Conservation (phyloP, 2,797 vertebrate genomes). For the Iguana delicatissima region DNA sequence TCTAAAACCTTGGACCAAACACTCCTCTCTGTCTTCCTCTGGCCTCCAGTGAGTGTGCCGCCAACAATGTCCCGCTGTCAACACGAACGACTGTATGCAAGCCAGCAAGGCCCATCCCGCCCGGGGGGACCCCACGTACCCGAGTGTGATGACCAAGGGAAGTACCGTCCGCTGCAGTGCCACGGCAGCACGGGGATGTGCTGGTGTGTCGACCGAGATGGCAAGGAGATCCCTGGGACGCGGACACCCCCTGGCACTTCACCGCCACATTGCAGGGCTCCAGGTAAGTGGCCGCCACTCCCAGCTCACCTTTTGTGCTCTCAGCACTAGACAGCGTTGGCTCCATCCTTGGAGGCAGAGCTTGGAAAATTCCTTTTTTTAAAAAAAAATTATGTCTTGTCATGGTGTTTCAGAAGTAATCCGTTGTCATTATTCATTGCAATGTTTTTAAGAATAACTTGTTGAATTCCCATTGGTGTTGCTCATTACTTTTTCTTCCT, state of each 20-base stretch:
- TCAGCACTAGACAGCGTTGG: not conserved
- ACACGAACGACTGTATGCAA: constrained; percentile 51
- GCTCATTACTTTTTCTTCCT: too few relatives aligned
- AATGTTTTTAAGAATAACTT: too few relatives aligned
- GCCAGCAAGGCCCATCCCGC: constrained; percentile 6
- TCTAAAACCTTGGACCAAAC: not conserved
- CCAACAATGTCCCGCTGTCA: constrained; percentile 64
- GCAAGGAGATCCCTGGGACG: constrained; percentile 84
- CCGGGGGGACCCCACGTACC: constrained; percentile 64
- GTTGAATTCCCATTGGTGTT: too few relatives aligned
- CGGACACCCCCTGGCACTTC: constrained; percentile 79
- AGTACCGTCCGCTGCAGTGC: constrained; percentile 85
- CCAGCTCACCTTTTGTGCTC: not conserved
- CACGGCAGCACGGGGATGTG: constrained; percentile 86
- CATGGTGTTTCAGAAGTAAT: too few relatives aligned
- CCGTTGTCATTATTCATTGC: too few relatives aligned
- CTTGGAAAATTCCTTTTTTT: too few relatives aligned
- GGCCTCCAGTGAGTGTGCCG: not conserved
- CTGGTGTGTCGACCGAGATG: constrained; percentile 87
- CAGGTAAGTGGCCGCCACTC: constrained; percentile 75
- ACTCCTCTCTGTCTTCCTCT: not conserved
- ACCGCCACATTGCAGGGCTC: constrained; percentile 74
- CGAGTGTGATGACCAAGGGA: constrained; percentile 78
- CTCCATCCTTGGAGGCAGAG: not conserved
- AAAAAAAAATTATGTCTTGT: too few relatives aligned